Percentiles rank a stretch among this genome's conserved stretches.
Evolutionary conservation across 2,113 vertebrate species (phyloP).

Genomic region (Takifugu bimaculatus): DNA sequence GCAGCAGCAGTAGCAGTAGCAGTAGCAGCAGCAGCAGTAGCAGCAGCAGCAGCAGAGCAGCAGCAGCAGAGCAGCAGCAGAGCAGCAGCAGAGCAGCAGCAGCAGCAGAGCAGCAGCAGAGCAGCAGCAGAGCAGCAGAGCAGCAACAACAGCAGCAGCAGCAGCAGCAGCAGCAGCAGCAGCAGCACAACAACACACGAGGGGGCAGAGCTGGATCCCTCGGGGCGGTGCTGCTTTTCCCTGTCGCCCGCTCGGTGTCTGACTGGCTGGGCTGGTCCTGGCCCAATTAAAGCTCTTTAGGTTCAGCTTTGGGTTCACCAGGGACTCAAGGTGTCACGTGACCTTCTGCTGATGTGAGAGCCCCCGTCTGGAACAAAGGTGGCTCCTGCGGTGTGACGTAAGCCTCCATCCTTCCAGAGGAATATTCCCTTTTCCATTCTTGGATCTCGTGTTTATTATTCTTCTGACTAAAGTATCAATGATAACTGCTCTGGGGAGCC

Average conservation of each 20-base stretch:
- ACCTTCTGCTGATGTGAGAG: conserved; percentile 52
- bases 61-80: too few species aligned
- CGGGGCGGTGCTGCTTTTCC: conserved; percentile 52
- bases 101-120: too few species aligned
- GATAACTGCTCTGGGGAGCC: conserved; percentile 44
- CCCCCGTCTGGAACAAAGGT: conserved; percentile 47
- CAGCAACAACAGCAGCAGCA: too few species aligned
- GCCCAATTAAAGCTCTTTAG: conserved; percentile 69
- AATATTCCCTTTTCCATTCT: conserved; percentile 47
- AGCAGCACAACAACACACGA: conserved; percentile 31
- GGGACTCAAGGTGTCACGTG: conserved; percentile 55
- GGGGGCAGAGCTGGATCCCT: conserved; percentile 47
- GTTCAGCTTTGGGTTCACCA: conserved; percentile 53
- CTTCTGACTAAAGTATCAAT: conserved; percentile 38
- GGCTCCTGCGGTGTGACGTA: conserved; percentile 55
- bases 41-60: too few species aligned
- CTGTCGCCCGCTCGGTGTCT: conserved; percentile 45
- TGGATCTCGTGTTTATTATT: conserved; percentile 40
- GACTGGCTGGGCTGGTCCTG: conserved; percentile 52
- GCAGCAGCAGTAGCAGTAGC: too few species aligned
- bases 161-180: too few species aligned
- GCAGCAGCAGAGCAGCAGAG: too few species aligned
- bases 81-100: too few species aligned
- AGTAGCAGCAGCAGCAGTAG: too few species aligned
- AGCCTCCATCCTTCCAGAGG: conserved; percentile 31